Conservation (phyloP, 2,113 vertebrate genomes). For the Pristiophorus japonicus region DNA sequence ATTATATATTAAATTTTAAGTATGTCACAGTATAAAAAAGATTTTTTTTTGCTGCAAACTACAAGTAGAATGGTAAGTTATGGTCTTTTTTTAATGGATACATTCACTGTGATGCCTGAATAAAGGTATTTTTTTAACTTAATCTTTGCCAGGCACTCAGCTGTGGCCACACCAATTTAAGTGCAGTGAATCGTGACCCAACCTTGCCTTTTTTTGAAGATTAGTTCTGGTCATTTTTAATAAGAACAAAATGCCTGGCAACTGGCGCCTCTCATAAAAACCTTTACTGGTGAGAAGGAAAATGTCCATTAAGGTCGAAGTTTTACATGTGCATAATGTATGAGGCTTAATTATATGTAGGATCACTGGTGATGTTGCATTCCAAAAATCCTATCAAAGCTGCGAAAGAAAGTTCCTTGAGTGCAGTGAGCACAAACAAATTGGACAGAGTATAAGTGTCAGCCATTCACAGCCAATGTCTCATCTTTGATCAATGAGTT, state of each 20-base stretch:
- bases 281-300: background rate
- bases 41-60: background rate
- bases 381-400: background rate
- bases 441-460: background rate
- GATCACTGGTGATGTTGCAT: background rate
- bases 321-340: slow-evolving; percentile 1
- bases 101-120: background rate
- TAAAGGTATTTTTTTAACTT: background rate
- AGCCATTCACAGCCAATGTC: background rate
- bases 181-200: background rate
- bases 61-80: background rate
- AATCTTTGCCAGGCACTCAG: background rate
- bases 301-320: background rate
- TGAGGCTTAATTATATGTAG: background rate
- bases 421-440: background rate
- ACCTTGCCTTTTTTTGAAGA: background rate
- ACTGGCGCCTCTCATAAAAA: background rate
- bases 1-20: slow-evolving; percentile 6
- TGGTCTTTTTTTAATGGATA: background rate
- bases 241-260: slow-evolving; percentile 32
- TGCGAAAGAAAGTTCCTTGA: background rate
- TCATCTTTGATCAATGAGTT: background rate
- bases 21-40: background rate
- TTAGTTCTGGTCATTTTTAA: slow-evolving; percentile 27
- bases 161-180: slow-evolving; percentile 14